Evolutionary conservation across 2,888 invertebrate species (phyloP).

Genomic region (Orchesella flavescens): DNA sequence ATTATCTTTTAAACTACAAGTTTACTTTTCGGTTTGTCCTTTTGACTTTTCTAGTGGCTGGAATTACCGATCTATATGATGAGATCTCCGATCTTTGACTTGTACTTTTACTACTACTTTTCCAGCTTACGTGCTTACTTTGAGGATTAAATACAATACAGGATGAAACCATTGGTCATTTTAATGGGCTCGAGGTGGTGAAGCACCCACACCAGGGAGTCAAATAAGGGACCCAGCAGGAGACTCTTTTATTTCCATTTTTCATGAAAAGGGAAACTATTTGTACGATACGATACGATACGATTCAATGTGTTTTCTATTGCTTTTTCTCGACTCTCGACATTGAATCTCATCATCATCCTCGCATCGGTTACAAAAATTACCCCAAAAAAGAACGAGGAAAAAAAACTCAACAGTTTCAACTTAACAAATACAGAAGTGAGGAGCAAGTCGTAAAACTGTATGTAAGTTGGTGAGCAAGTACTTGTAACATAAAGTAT

Average conservation of each 20-base stretch:
- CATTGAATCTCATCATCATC: conserved; percentile 13
- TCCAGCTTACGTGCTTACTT: no score
- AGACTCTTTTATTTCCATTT: conserved; percentile 68
- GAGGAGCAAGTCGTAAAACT: conserved; percentile 53
- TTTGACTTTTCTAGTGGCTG: conserved; percentile 28
- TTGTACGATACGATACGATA: conserved; percentile 39
- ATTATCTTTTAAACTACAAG: conserved; percentile 13
- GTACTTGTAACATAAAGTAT: no score
- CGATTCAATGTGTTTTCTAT: conserved; percentile 11
- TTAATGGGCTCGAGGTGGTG: conserved; percentile 71
- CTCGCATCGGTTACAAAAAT: conserved; percentile 7
- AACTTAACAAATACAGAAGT: conserved; percentile 46
- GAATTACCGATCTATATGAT: not conserved
- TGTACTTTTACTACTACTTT: not conserved
- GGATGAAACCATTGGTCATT: conserved; percentile 67
- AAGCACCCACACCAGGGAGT: conserved; percentile 70
- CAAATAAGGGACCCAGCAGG: conserved; percentile 71
- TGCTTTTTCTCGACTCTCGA: conserved; percentile 27
- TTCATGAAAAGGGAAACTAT: conserved; percentile 68
- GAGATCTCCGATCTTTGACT: not conserved
- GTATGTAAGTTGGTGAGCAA: conserved; percentile 43
- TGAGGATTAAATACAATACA: no score
- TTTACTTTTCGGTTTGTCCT: conserved; percentile 44
- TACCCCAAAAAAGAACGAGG: conserved; percentile 8
- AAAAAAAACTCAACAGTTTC: conserved; percentile 2